A percentile compares a stretch with the other conserved stretches of the same genome.
Conservation (phyloP, 2,797 vertebrate species). For the Enteromius anoplus region DNA sequence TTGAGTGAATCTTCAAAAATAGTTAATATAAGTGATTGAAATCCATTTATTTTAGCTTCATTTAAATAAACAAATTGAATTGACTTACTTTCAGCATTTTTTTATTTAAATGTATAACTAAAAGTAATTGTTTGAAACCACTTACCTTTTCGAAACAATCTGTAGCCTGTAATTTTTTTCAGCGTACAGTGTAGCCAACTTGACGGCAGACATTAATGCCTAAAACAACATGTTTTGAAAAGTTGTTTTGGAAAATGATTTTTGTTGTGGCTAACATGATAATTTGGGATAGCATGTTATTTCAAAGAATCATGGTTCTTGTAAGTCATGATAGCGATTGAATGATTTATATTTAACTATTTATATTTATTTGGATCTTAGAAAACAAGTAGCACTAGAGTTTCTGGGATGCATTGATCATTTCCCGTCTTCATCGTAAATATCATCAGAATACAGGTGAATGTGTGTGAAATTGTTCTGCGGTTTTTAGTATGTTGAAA, state of each 20-base stretch:
- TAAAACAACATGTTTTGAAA: not conserved
- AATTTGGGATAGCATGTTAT: not conserved
- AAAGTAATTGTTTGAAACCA: too few species aligned
- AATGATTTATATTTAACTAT: not conserved
- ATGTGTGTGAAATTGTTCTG: not conserved
- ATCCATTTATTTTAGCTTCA: too few species aligned
- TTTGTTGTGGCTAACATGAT: not conserved
- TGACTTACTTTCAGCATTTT: too few species aligned
- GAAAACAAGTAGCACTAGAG: too few species aligned
- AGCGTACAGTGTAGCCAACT: not conserved
- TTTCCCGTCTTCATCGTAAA: not conserved
- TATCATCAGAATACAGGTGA: not conserved
- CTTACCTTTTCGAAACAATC: too few species aligned
- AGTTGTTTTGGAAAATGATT: not conserved
- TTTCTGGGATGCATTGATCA: not conserved
- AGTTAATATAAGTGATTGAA: too few species aligned
- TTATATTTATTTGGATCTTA: not conserved
- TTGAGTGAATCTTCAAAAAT: too few species aligned
- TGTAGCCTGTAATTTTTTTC: too few species aligned
- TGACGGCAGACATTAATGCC: not conserved
- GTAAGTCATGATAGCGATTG: not conserved
- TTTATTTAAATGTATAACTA: too few species aligned
- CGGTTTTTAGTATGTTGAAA: not conserved
- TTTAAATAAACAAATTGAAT: too few species aligned
- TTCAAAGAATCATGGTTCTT: not conserved